Percentiles rank a stretch among this genome's conserved stretches.
phyloP scores from a whole-genome alignment of 1,140 invertebrate genomes.

The Temnothorax curvispinosus region DNA sequence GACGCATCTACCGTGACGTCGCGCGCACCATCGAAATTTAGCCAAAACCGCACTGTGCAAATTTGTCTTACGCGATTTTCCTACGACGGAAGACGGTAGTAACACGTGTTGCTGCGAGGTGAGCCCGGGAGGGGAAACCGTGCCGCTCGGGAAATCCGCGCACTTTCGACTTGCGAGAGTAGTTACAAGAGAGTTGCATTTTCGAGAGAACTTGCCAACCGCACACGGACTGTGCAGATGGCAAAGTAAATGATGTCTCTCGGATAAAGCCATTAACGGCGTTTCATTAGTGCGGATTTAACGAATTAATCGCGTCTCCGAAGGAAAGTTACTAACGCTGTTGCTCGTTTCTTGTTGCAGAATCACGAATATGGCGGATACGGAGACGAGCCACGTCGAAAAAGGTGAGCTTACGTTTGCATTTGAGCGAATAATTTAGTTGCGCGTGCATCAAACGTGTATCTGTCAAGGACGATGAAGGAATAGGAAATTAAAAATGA shows the following conservation, averaged over 20 bases:
- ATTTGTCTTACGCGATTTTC: constrained; percentile 67
- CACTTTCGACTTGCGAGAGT: constrained; percentile 42
- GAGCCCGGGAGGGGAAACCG: not conserved
- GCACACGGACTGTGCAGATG: not conserved
- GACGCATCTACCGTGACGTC: constrained; percentile 65
- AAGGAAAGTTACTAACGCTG: constrained; percentile 20
- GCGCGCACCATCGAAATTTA: constrained; percentile 68
- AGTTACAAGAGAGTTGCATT: constrained; percentile 17
- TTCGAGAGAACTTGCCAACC: constrained; percentile 35
- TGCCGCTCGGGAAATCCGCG: constrained; percentile 40
- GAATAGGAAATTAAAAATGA: not conserved
- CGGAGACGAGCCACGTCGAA: constrained; percentile 85
- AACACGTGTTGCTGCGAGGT: constrained; percentile 14
- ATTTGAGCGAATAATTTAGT: not conserved
- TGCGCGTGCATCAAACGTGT: not conserved
- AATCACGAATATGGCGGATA: constrained; percentile 85
- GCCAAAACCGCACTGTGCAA: constrained; percentile 57
- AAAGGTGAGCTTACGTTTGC: constrained; percentile 79
- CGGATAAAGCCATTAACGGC: constrained; percentile 13
- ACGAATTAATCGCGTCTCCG: not conserved
- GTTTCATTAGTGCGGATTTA: not conserved
- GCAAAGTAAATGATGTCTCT: constrained; percentile 2
- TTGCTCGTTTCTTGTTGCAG: constrained; percentile 80
- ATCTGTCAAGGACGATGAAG: not conserved
- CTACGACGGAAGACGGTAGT: constrained; percentile 9